Evolutionary conservation across 2,888 invertebrate genomes (phyloP), one percentile per base, ranked within the genome.

Genomic region (Cephus pygmeus): DNA sequence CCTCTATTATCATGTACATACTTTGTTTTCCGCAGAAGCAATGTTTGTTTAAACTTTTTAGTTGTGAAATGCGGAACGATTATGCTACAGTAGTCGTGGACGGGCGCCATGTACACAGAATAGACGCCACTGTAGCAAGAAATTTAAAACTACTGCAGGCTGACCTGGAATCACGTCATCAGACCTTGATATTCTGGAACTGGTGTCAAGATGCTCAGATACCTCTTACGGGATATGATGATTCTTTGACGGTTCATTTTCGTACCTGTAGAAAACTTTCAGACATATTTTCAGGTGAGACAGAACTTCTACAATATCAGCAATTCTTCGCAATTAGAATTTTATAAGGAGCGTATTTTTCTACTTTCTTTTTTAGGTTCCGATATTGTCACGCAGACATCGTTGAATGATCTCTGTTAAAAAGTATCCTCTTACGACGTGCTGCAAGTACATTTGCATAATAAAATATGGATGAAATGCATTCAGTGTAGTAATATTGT

Each of bases 41-140:
- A 56, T 56, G 23, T 23, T 56, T 56, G 23, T 56, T 56, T 9
- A 9, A 56, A 40, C 75, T 81, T 80, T 80, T 1, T 77, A 90
- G 91, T 83, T 90, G 91, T 68, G 91, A 92, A 80, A 83, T 81
- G n/a, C 88, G 87, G 4, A 83, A 84, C 34, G 84, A 87, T 69
- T 87, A 84, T 30, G 87, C 90, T 69, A 91, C 92, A 4, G 91
- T 96, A 35, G 93, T 96, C 34, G 91, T 96, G 30, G 94, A 95
- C 86, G 95, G 95, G 83, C 92, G 93, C 75, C 93, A 94, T 79
- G 92, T 96, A 75, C 93, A 93, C 76, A 92, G 93, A 82, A 91
- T 95, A 85, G 96, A 96, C 88, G 95, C 94, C 83, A 96, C 96
- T 0, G 95, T 95, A 77, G 93, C 94, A 79, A 94, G 95, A 92